Conservation (phyloP, 1,140 invertebrate genomes). For the Rhyacophila brunnea region DNA sequence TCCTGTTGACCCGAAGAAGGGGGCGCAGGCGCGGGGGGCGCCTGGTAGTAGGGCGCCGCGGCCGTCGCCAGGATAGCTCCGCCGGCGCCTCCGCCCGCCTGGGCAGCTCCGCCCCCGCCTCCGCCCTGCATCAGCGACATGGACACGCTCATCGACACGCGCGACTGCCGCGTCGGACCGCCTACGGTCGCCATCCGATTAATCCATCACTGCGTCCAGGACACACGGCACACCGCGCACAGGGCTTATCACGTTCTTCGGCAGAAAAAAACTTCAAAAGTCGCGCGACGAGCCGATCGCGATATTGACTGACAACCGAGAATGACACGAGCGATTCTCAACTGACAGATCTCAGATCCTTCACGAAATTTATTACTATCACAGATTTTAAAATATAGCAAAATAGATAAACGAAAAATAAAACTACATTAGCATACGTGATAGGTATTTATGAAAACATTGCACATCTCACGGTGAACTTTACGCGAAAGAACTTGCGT, state of each 20-base stretch:
- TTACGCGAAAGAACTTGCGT: conserved; percentile 12
- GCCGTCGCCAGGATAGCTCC: conserved; percentile 64
- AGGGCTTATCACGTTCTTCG: too few relatives aligned
- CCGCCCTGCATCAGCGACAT: conserved; percentile 74
- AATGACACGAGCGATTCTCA: too few relatives aligned
- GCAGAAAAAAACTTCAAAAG: too few relatives aligned
- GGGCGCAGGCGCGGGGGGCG: conserved; percentile 53
- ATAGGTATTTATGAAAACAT: conserved; percentile 14
- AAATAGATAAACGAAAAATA: too few relatives aligned
- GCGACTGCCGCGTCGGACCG: conserved; percentile 76
- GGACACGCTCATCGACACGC: conserved; percentile 76
- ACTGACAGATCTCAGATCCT: too few relatives aligned
- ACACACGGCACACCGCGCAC: neutral
- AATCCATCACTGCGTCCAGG: conserved; percentile 36
- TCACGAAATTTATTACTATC: too few relatives aligned
- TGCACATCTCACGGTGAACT: conserved; percentile 17
- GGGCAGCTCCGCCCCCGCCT: conserved; percentile 54
- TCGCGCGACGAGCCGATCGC: too few relatives aligned
- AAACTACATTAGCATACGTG: too few relatives aligned
- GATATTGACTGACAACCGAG: too few relatives aligned
- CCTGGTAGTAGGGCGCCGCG: conserved; percentile 67
- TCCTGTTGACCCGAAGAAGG: conserved; percentile 28
- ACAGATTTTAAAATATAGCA: too few relatives aligned
- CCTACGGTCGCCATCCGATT: conserved; percentile 76
- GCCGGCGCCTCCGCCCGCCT: conserved; percentile 58